A percentile compares a stretch with the other conserved stretches of the same genome.
Conservation (phyloP, 2,888 invertebrate genomes). For the Polydesmus complanatus region DNA sequence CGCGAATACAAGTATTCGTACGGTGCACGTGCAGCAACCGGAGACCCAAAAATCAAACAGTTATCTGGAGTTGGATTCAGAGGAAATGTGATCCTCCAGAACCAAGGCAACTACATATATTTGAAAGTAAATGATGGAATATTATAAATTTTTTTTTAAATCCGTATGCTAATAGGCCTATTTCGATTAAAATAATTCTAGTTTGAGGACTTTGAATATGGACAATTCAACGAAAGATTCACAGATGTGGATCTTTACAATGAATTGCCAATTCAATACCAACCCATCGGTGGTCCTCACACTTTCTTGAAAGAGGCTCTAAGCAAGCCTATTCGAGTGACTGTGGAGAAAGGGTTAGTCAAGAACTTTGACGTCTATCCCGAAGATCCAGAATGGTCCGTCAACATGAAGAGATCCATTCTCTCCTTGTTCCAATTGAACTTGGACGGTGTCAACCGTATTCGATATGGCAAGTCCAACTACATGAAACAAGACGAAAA, state of each 20-base stretch:
- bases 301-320: conserved; percentile 8
- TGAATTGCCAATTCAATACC: conserved; percentile 10
- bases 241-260: conserved; percentile 6
- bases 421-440: conserved; percentile 11
- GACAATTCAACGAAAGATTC: conserved; percentile 1
- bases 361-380: conserved; percentile 11
- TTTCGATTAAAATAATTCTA: background rate
- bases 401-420: conserved; percentile 13
- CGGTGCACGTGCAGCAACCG: conserved; percentile 11
- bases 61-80: conserved; percentile 15
- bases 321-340: conserved; percentile 12
- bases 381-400: conserved; percentile 15
- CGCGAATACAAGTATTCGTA: conserved; percentile 13
- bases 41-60: conserved; percentile 10
- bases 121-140: conserved; percentile 10
- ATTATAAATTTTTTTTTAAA: background rate
- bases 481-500: conserved; percentile 9
- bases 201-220: conserved; percentile 12
- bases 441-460: conserved; percentile 8
- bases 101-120: conserved; percentile 13
- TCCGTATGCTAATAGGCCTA: background rate
- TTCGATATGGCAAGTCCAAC: conserved; percentile 9
- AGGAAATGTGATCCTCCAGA: conserved; percentile 11
- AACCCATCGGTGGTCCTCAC: background rate
- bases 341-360: conserved; percentile 10